Evolutionary conservation across 2,888 invertebrate species (phyloP).

Genomic region (Stenotaenia linearis): DNA sequence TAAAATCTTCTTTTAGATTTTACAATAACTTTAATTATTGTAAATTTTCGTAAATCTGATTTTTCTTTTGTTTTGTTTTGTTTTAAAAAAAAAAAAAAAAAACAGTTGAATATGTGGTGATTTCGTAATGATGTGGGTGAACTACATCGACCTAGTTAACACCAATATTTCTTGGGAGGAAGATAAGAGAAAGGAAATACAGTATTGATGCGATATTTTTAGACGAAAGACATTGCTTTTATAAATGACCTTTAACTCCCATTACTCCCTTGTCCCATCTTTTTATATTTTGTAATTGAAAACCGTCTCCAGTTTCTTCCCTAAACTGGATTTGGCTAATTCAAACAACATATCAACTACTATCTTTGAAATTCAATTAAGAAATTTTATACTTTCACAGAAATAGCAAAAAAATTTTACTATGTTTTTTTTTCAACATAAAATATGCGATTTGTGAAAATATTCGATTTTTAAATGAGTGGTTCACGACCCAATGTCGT

Average conservation of each 20-base stretch:
- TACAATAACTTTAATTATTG: too few species aligned
- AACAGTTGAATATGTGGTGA: not conserved
- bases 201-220: not conserved
- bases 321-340: not conserved
- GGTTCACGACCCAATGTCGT: too few species aligned
- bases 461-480: too few species aligned
- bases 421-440: too few species aligned
- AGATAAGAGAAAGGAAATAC: constrained; percentile 7
- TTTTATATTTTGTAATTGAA: constrained; percentile 10
- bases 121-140: not conserved
- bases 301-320: not conserved
- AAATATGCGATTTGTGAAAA: too few species aligned
- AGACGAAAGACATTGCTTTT: not conserved
- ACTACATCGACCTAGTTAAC: constrained; percentile 2
- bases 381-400: not conserved
- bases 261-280: not conserved
- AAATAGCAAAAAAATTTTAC: not conserved
- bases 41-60: too few species aligned
- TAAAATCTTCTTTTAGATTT: too few species aligned
- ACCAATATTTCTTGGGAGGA: not conserved
- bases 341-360: not conserved
- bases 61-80: not conserved
- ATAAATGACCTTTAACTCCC: not conserved
- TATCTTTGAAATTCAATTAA: constrained; percentile 11
- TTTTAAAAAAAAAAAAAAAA: too few species aligned